Evolutionary conservation across 2,888 invertebrate genomes (phyloP).

Genomic region (Tenthredo scrophulariae): DNA sequence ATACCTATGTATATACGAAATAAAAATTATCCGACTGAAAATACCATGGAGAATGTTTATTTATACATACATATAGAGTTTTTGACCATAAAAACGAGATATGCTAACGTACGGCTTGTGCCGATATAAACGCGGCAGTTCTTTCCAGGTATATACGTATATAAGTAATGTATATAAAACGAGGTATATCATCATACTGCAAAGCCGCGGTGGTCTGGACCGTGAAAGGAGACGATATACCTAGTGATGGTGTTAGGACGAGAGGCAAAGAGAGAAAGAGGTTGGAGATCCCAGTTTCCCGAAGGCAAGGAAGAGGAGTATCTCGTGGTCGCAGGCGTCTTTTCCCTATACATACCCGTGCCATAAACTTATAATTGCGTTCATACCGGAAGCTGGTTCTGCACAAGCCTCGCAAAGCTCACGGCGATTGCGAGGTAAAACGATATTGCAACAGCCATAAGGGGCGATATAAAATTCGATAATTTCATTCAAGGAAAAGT

Average conservation of each 20-base stretch:
- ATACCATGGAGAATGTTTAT: neutral
- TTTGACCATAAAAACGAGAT: neutral
- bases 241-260: neutral
- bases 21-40: neutral
- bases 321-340: constrained; percentile 26
- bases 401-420: neutral
- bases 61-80: neutral
- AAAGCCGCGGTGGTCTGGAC: neutral
- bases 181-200: neutral
- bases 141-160: neutral
- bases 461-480: constrained; percentile 3
- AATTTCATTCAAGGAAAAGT: neutral
- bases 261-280: neutral
- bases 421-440: neutral
- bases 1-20: no score
- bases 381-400: constrained; percentile 22
- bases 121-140: neutral
- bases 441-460: neutral
- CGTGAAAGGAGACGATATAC: neutral
- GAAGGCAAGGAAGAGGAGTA: constrained; percentile 24
- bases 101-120: neutral
- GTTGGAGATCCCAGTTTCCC: neutral
- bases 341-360: neutral
- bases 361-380: constrained; percentile 43
- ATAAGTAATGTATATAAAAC: neutral